A percentile compares a stretch with the other conserved stretches of the same genome.
Conservation (phyloP, 2,113 vertebrate species). For the Lasiurus borealis region DNA sequence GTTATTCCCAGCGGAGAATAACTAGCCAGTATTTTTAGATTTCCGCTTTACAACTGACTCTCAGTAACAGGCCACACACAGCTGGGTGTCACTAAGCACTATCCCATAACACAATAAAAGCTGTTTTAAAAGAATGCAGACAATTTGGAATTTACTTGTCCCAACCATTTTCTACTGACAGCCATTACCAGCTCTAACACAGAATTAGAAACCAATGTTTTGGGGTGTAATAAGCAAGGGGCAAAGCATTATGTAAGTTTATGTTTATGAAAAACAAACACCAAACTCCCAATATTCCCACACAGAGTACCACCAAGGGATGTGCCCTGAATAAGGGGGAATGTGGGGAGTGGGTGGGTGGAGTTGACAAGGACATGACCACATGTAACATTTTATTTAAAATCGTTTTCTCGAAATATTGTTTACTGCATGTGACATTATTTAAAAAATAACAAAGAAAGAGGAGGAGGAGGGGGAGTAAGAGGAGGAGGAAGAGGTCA, state of each 20-base stretch:
- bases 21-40: neutral
- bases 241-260: neutral
- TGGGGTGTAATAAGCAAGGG: slow-evolving; percentile 38
- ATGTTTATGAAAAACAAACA: neutral
- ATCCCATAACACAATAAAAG: slow-evolving; percentile 58
- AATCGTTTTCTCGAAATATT: too few species aligned
- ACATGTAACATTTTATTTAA: too few species aligned
- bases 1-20: neutral
- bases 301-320: neutral
- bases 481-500: neutral
- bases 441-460: too few species aligned
- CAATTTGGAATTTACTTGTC: slow-evolving; percentile 63
- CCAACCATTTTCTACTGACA: slow-evolving; percentile 30
- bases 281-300: neutral
- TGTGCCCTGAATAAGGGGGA: neutral
- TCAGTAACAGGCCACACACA: rapidly evolving
- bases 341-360: rapidly evolving
- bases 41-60: neutral
- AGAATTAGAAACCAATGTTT: slow-evolving; percentile 60
- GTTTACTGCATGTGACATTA: too few species aligned
- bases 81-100: slow-evolving; percentile 57
- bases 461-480: too few species aligned
- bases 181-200: neutral
- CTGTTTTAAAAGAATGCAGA: slow-evolving; percentile 60
- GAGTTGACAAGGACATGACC: neutral